phyloP scores from a whole-genome alignment of 2,113 vertebrate species.

The Pionites leucogaster region DNA sequence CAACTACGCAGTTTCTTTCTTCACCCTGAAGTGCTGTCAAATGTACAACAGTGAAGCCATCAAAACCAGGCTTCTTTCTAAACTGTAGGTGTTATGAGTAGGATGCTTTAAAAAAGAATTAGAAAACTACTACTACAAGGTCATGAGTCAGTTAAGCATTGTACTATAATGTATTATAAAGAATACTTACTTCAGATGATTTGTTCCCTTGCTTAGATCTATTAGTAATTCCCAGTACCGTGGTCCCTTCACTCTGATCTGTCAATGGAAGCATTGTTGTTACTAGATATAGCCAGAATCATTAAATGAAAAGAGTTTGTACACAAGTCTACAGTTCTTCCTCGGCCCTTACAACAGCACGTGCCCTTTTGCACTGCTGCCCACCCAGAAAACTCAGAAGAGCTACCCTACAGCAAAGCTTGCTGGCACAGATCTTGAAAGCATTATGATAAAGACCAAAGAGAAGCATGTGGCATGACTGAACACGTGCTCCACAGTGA shows the following conservation, averaged over 20 bases:
- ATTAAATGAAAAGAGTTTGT: background rate
- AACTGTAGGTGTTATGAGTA: background rate
- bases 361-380: background rate
- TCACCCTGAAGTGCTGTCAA: background rate
- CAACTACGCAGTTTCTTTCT: slow-evolving; percentile 45
- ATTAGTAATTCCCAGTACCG: slow-evolving; percentile 97
- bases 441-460: background rate
- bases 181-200: slow-evolving; percentile 89
- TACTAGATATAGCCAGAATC: background rate
- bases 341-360: background rate
- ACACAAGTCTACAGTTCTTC: background rate
- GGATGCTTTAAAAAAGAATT: background rate
- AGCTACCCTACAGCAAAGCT: background rate
- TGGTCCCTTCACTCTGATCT: slow-evolving; percentile 97
- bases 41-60: background rate
- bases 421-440: background rate
- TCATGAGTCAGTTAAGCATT: background rate
- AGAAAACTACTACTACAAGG: background rate
- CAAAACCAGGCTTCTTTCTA: slow-evolving; percentile 13
- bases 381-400: background rate
- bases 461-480: background rate
- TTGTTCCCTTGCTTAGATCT: slow-evolving; percentile 89
- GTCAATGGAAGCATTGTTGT: slow-evolving; percentile 53
- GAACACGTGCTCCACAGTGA: rapidly evolving
- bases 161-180: background rate